These are phyloP conservation scores for Neotragus pygmaeus DNA, from an alignment of 2,113 vertebrate genomes.

Conservation along the genomic window DNA sequence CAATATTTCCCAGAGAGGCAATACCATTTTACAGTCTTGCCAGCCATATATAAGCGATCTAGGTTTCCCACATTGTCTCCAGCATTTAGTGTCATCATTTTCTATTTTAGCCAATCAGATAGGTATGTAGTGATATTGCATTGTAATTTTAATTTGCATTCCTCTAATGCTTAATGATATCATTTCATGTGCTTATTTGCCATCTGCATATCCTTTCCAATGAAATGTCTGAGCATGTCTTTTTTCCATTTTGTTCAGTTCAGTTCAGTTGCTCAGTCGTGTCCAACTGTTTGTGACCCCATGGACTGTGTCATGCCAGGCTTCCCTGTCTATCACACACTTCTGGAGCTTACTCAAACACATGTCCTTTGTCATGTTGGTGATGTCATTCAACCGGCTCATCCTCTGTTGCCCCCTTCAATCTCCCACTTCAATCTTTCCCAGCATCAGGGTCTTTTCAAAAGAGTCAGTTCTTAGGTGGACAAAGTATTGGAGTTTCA, in stretches of 20 bases:
- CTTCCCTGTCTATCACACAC: neutral
- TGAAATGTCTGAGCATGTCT: neutral
- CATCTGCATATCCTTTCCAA: neutral
- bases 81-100: neutral
- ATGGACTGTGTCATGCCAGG: neutral
- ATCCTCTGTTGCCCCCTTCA: neutral
- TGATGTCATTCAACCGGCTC: neutral
- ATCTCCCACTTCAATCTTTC: neutral
- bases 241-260: neutral
- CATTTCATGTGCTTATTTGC: neutral
- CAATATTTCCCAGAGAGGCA: neutral
- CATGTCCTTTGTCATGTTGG: neutral
- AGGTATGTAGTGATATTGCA: neutral
- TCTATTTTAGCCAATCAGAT: neutral
- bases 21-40: neutral
- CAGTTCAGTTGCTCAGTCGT: neutral
- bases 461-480: neutral
- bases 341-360: neutral
- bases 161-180: neutral
- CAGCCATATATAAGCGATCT: neutral
- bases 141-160: conserved; percentile 3
- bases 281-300: neutral
- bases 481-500: neutral
- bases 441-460: neutral
- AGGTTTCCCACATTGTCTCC: neutral